Conservation (phyloP, 2,113 vertebrate genomes). For the Thymallus thymallus region DNA sequence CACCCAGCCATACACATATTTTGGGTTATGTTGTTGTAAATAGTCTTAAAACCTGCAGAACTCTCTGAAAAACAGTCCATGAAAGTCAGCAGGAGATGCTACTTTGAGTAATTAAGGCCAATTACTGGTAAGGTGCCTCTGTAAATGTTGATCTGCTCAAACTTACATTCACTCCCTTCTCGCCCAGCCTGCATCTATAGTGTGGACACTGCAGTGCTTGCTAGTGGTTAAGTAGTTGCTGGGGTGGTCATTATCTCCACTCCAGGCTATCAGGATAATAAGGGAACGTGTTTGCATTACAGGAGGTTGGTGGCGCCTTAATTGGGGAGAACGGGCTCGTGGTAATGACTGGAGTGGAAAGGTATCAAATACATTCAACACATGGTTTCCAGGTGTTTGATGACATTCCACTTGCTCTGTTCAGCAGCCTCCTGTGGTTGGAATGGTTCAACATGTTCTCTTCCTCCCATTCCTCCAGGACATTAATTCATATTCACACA, state of each 20-base stretch:
- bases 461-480: too few species aligned
- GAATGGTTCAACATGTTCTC: too few species aligned
- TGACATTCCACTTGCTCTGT: too few species aligned
- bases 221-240: neutral
- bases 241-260: neutral
- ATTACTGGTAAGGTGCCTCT: constrained; percentile 32
- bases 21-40: neutral
- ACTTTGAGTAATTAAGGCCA: neutral
- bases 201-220: neutral
- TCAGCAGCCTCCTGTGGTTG: too few species aligned
- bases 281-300: too few species aligned
- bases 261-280: too few species aligned
- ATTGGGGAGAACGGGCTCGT: too few species aligned
- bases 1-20: neutral
- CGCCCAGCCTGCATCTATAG: neutral
- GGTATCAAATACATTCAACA: too few species aligned
- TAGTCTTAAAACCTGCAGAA: neutral
- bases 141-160: constrained; percentile 41
- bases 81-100: neutral
- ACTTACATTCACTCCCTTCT: neutral
- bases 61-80: neutral
- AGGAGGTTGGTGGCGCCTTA: too few species aligned
- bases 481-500: neutral
- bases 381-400: too few species aligned
- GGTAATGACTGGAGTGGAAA: too few species aligned